Conservation (phyloP, 2,888 invertebrate genomes). For the Microplitis manilae region DNA sequence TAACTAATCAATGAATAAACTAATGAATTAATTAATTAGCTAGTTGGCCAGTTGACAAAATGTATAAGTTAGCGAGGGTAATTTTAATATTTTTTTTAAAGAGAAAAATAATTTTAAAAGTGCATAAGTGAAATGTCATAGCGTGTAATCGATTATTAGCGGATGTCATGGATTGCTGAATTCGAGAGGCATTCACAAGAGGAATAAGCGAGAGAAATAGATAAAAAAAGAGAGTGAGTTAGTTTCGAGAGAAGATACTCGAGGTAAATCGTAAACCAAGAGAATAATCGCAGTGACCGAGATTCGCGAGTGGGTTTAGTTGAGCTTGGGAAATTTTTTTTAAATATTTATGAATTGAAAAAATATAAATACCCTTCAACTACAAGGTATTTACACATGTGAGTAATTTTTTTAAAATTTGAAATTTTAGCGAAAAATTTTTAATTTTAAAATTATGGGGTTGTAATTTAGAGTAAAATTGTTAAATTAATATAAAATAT, state of each 20-base stretch:
- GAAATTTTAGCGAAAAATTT: too few relatives aligned
- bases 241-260: constrained; percentile 3
- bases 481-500: background rate
- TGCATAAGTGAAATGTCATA: constrained; percentile 12
- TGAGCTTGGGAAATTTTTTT: constrained; percentile 9
- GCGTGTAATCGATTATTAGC: constrained; percentile 29
- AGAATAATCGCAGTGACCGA: constrained; percentile 37
- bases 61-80: background rate
- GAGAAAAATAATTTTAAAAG: background rate
- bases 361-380: background rate
- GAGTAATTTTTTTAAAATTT: too few relatives aligned
- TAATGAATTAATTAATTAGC: too few relatives aligned
- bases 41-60: too few relatives aligned
- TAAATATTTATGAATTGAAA: background rate
- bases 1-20: too few relatives aligned
- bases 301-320: constrained; percentile 32
- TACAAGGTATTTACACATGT: too few relatives aligned
- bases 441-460: background rate
- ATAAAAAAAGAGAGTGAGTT: background rate
- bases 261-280: constrained; percentile 32
- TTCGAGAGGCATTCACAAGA: background rate
- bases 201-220: background rate
- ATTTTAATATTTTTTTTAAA: constrained; percentile 8
- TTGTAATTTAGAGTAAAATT: background rate
- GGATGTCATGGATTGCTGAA: constrained; percentile 25